These are phyloP conservation scores for Seira sanloemensis DNA, from an alignment of 2,888 invertebrate genomes.

Conservation along the genomic window DNA sequence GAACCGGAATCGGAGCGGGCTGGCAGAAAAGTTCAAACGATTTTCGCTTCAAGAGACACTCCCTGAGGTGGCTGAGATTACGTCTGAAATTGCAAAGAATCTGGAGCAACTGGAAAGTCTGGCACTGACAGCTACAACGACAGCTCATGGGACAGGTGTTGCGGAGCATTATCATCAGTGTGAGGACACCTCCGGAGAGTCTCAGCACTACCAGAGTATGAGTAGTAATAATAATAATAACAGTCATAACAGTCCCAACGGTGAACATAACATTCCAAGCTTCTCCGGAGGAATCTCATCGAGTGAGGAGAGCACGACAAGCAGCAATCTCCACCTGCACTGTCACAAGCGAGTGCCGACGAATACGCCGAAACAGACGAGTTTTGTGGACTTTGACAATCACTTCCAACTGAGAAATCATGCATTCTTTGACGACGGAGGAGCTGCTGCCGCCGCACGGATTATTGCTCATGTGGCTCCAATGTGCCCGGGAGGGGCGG, in stretches of 20 bases:
- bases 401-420: constrained; percentile 63
- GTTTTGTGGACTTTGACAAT: constrained; percentile 71
- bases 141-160: background rate
- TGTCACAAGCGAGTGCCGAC: constrained; percentile 64
- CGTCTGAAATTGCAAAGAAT: constrained; percentile 70
- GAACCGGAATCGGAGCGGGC: constrained; percentile 49
- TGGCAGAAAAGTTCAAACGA: constrained; percentile 69
- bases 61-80: constrained; percentile 71
- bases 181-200: constrained; percentile 33
- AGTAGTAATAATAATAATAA: constrained; percentile 15
- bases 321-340: constrained; percentile 38
- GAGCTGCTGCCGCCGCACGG: constrained; percentile 64
- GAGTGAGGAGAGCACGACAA: constrained; percentile 29
- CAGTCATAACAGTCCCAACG: background rate
- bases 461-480: constrained; percentile 70
- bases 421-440: constrained; percentile 57
- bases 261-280: constrained; percentile 50
- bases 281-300: constrained; percentile 36
- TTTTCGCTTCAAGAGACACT: constrained; percentile 71
- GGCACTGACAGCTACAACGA: constrained; percentile 51
- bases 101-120: constrained; percentile 68
- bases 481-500: constrained; percentile 57
- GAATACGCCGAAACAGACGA: constrained; percentile 70
- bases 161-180: constrained; percentile 21
- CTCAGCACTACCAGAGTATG: background rate